phyloP scores from a whole-genome alignment of 2,888 invertebrate species.

The Cyrtodaria siliqua region DNA sequence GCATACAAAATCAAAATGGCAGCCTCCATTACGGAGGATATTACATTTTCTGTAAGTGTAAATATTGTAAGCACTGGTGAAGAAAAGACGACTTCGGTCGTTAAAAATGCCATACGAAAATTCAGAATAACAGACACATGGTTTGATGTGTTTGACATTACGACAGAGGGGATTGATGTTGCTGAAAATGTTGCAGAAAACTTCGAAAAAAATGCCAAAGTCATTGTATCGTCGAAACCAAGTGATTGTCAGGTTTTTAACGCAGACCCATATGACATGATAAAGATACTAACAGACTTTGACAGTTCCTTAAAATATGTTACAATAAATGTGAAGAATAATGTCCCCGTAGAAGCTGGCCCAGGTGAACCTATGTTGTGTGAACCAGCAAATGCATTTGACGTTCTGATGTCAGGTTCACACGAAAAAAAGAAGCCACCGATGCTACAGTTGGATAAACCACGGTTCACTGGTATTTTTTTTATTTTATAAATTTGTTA shows the following conservation, averaged over 20 bases:
- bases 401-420: constrained; percentile 28
- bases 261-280: constrained; percentile 6
- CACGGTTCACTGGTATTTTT: constrained; percentile 28
- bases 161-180: constrained; percentile 1
- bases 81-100: neutral
- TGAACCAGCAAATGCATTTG: constrained; percentile 27
- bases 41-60: constrained; percentile 9
- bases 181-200: constrained; percentile 4
- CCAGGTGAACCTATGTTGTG: constrained; percentile 26
- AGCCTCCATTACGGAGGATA: constrained; percentile 5
- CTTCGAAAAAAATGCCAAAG: constrained; percentile 20
- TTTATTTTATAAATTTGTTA: constrained; percentile 3
- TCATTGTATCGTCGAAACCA: constrained; percentile 8
- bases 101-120: constrained; percentile 15
- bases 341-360: constrained; percentile 25
- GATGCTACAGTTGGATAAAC: constrained; percentile 23
- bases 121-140: constrained; percentile 8
- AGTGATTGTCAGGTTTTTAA: constrained; percentile 6
- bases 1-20: constrained; percentile 13
- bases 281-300: constrained; percentile 16
- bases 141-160: constrained; percentile 17
- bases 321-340: constrained; percentile 27
- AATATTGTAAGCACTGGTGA: constrained; percentile 7
- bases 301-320: constrained; percentile 14
- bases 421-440: constrained; percentile 24